These are phyloP conservation scores for Vidua chalybeata DNA, from an alignment of 2,113 vertebrate species.

Conservation along the genomic window DNA sequence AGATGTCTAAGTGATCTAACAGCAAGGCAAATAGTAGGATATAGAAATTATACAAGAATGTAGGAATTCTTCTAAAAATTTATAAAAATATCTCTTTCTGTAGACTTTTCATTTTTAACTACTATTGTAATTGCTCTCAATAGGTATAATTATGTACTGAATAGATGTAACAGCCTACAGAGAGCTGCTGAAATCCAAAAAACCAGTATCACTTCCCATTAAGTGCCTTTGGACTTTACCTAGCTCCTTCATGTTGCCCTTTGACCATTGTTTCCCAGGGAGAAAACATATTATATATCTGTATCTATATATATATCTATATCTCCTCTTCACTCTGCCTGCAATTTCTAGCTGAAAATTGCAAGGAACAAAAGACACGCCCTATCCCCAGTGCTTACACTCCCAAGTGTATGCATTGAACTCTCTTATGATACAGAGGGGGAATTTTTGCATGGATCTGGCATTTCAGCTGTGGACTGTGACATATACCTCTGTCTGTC, in stretches of 20 bases:
- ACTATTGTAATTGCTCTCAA: background rate
- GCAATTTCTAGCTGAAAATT: background rate
- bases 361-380: background rate
- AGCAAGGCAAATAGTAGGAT: background rate
- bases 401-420: background rate
- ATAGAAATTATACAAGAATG: background rate
- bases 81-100: background rate
- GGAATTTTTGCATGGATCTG: background rate
- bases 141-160: background rate
- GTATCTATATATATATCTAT: background rate
- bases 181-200: background rate
- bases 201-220: background rate
- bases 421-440: background rate
- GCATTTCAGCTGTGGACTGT: background rate
- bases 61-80: background rate
- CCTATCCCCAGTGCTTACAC: background rate
- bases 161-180: background rate
- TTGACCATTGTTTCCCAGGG: background rate
- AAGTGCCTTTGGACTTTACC: background rate
- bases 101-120: background rate
- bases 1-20: background rate
- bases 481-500: background rate
- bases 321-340: background rate
- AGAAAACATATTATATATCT: background rate
- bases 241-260: background rate